Evolutionary conservation across 2,888 invertebrate species (phyloP), one percentile per base, ranked within the genome.

Genomic region (Acleris sparsana): DNA sequence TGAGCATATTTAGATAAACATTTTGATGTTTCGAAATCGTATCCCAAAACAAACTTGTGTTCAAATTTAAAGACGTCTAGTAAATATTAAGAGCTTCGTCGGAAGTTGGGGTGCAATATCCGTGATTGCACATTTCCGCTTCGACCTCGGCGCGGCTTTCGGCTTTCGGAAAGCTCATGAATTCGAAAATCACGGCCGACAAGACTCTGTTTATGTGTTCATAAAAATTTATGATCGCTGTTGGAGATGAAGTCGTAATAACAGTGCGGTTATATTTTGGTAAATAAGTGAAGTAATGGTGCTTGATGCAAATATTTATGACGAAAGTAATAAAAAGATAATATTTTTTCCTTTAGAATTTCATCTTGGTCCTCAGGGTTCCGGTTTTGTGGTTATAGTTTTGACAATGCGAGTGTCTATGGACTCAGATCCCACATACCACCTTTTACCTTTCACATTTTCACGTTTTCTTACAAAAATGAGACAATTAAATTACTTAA

Each of bases 61-160:
- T 53, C 59, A 56, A 56, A 65, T 60, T 65, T 60, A 60, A 60
- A 64, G 64, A 64, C 59, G 64, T 39, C 60, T 61, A 65, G 60
- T 65, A 61, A 65, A 65, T 65, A 65, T 65, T 65, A 65, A 64
- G 60, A 29, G 62, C 62, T 7, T 49, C 53, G 48, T 58, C 63
- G 69, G 65, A 69, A 62, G 59, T 58, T 22, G 53, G 61, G 64
- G 64, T 63, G 66, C 69, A 69, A 69, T 69, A 69, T 66, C 61
- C 62, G 62, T 62, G 61, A 69, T 63, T 66, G 66, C 66, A 57
- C 65, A 68, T 65, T 69, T 69, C 62, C 69, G 66, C 9, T 62
- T 62, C 51, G 46, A 48, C 58, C 51, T 48, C 63, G 59, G 62
- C 57, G 33, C 52, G 55, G 53, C 43, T 9, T 49, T 64, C 33